Percentiles rank a stretch among this genome's conserved stretches.
Evolutionary conservation across 2,113 vertebrate genomes (phyloP).

Genomic region (Chaetodon auriga): DNA sequence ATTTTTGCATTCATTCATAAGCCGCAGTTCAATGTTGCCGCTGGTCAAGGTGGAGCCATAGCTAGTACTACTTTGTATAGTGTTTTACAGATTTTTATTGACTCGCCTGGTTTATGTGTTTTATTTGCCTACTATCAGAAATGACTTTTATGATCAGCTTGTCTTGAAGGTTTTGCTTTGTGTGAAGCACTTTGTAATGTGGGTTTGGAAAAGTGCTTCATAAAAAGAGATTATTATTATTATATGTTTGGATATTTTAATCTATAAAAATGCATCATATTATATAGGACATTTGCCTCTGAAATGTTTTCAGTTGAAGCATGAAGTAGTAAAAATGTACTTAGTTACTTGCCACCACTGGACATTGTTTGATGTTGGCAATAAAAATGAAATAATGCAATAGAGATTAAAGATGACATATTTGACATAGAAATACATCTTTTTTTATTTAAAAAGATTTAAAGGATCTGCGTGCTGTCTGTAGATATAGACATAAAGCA

Average conservation of each 20-base stretch:
- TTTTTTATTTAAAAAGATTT: constrained; percentile 5
- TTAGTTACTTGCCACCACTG: not conserved
- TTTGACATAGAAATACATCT: not conserved
- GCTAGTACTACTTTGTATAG: not conserved
- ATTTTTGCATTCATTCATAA: not conserved
- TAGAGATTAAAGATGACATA: not conserved
- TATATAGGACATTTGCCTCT: not conserved
- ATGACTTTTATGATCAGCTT: too few species aligned
- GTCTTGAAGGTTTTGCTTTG: too few species aligned
- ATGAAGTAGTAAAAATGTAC: not conserved
- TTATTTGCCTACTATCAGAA: too few species aligned
- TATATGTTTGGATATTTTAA: not conserved
- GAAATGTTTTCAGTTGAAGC: not conserved
- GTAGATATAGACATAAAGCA: constrained; percentile 6
- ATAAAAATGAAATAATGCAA: not conserved
- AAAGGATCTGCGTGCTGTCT: constrained; percentile 4
- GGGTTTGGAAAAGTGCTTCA: too few species aligned
- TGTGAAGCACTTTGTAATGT: too few species aligned
- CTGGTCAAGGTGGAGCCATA: not conserved
- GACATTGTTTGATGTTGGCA: not conserved
- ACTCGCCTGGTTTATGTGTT: too few species aligned
- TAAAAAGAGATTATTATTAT: too few species aligned
- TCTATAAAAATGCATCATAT: not conserved
- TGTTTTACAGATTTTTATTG: too few species aligned
- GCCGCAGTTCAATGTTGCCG: not conserved